Base-by-base conservation (phyloP, 2,113 vertebrate species). In the Clarias macrocephalus region DNA sequence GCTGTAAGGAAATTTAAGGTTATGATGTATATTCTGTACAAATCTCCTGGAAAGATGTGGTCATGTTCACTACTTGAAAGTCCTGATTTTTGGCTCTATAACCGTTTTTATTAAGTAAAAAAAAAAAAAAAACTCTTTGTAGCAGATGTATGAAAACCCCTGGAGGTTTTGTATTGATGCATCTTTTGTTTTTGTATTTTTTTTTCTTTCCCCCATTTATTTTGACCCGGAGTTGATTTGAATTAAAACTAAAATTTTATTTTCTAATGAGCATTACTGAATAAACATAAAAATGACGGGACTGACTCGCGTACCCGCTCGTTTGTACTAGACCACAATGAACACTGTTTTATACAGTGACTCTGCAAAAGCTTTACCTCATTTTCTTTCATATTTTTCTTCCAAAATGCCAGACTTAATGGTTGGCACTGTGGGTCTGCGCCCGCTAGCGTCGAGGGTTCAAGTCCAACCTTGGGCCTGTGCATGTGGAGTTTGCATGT, bases 41-140 rank as follows among this genome's bases (percentile, higher is more conserved):
- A 92, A 95, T 52, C 82, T 94, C 81, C 92, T 90, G 90, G 90
- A 93, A 92, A 94, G 91, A 93, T 90, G 91, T 93, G 92, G 88
- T 93, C 91, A 94, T 93, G 92, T 95, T 94, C 93, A 95, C 90
- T 94, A 94, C 94, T 94, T 95, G 94, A 96, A 95, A 94, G 92
- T 94, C 91, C 92, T 93, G 91, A 93, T 93, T 93, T 94, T 93
- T 94, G 91, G 91, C 91, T 94, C 93, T 91, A 90, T 91, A 93
- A 93, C 91, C 90, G 13, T 94, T 95, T 95, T 93, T 93, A 93
- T 95, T 95, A 89, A 79, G 91, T 93, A 92, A 92, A 84, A 92
- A 76, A 59, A 59, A 59, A 19, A 59, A 59, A 59, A 59, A 37
- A 37, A 59, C 83, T 93, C 92, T 94, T 93, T 89, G 93, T 95